A percentile compares a stretch with the other conserved stretches of the same genome.
phyloP scores from a whole-genome alignment of 2,888 invertebrate genomes.

The Thyatira batis region DNA sequence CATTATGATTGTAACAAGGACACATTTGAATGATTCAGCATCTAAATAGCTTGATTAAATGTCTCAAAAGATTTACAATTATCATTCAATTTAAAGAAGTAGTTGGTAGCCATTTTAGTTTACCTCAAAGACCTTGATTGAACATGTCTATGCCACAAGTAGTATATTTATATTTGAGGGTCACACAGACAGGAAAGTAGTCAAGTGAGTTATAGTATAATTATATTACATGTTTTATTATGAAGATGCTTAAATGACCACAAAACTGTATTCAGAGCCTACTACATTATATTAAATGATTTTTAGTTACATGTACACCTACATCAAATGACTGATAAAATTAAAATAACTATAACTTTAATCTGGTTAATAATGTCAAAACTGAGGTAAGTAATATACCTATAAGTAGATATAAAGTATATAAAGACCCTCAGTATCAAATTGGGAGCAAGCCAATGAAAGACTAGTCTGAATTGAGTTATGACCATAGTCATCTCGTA shows the following conservation, averaged over 20 bases:
- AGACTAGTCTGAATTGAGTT: constrained; percentile 95
- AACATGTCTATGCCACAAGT: background rate
- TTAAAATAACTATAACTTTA: no score
- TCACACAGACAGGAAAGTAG: background rate
- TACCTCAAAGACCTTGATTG: background rate
- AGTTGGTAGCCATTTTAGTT: background rate
- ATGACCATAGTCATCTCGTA: constrained; percentile 85
- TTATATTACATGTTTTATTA: constrained; percentile 1
- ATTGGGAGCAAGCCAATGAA: constrained; percentile 83
- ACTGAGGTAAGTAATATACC: no score
- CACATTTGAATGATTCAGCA: no score
- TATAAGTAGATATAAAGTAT: constrained; percentile 7
- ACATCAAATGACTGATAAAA: no score
- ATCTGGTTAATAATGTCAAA: no score
- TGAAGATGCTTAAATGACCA: background rate
- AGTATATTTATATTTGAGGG: background rate
- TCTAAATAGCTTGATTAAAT: no score
- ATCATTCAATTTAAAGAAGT: no score
- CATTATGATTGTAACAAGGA: no score
- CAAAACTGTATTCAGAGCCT: no score
- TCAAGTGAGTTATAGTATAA: background rate
- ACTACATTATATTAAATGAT: no score
- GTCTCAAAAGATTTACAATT: no score
- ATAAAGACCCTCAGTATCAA: constrained; percentile 67
- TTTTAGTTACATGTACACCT: no score